A percentile compares a stretch with the other conserved stretches of the same genome.
These are phyloP conservation scores for Listronotus bonariensis DNA, from an alignment of 1,140 invertebrate genomes.

Conservation along the genomic window DNA sequence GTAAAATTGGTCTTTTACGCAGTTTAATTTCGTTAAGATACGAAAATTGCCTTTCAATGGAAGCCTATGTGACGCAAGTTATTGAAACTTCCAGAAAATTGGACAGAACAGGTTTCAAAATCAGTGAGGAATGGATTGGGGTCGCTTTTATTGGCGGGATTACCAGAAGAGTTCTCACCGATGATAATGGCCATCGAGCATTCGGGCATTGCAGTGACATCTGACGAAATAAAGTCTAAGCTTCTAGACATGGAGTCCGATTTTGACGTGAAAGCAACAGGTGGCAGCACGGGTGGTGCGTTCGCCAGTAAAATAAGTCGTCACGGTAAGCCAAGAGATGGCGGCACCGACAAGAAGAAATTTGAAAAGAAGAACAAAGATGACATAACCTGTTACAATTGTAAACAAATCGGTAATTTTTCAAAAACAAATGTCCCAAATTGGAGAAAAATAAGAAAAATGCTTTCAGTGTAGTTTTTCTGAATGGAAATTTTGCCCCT, in stretches of 20 bases:
- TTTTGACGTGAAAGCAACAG: background rate
- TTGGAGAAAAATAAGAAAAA: background rate
- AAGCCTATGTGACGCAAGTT: slow-evolving; percentile 38
- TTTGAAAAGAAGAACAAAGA: background rate
- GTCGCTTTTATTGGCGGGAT: slow-evolving; percentile 43
- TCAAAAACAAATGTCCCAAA: slow-evolving; percentile 15
- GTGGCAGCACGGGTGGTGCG: no score
- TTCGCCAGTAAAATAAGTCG: slow-evolving; percentile 16
- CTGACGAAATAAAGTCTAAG: slow-evolving; percentile 36
- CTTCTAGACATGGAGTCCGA: slow-evolving; percentile 26
- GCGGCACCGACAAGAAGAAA: background rate
- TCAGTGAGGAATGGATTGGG: slow-evolving; percentile 33
- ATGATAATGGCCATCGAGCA: slow-evolving; percentile 37
- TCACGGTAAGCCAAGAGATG: background rate
- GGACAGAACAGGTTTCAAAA: slow-evolving; percentile 39
- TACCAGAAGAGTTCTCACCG: slow-evolving; percentile 40
- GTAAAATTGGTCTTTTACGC: slow-evolving; percentile 35
- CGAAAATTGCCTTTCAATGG: slow-evolving; percentile 39
- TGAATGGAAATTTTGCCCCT: slow-evolving; percentile 35
- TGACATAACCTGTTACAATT: slow-evolving; percentile 24
- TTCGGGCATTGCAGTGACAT: slow-evolving; percentile 30
- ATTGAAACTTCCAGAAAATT: slow-evolving; percentile 39
- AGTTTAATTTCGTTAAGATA: slow-evolving; percentile 37
- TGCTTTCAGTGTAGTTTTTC: slow-evolving; percentile 26
- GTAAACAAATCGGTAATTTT: slow-evolving; percentile 32